These are phyloP conservation scores for Hybognathus amarus DNA, from an alignment of 2,797 vertebrate species.

Conservation along the genomic window DNA sequence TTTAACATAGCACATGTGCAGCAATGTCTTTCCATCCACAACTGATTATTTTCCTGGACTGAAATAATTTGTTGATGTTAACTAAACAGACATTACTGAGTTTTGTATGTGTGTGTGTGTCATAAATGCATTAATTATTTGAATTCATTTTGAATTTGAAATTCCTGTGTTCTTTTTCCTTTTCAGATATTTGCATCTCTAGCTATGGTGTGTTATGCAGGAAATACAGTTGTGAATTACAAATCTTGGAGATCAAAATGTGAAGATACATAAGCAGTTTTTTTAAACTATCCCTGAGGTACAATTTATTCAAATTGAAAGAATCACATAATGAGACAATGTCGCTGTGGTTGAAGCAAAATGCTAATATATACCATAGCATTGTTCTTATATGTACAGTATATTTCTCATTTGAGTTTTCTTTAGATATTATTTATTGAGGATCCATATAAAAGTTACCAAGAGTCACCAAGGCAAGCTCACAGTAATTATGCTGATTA, in stretches of 20 bases:
- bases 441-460: no score
- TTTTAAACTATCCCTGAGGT: not conserved
- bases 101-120: not conserved
- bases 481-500: no score
- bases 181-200: conserved; percentile 75
- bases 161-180: not conserved
- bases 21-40: not conserved
- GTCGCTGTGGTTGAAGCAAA: no score
- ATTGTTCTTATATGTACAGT: no score
- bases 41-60: not conserved
- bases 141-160: not conserved
- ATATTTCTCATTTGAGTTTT: no score
- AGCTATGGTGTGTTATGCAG: conserved; percentile 87
- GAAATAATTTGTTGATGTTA: not conserved
- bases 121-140: not conserved
- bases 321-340: not conserved
- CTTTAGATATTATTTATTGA: no score
- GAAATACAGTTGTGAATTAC: conserved; percentile 86
- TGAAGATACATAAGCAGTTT: conserved; percentile 52
- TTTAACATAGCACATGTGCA: not conserved
- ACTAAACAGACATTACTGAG: not conserved
- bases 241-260: conserved; percentile 80
- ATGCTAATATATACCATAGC: no score
- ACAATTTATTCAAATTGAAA: not conserved
- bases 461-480: no score